phyloP scores from a whole-genome alignment of 35 echinoderm and acorn worm genomes.

The Diadema setosum region DNA sequence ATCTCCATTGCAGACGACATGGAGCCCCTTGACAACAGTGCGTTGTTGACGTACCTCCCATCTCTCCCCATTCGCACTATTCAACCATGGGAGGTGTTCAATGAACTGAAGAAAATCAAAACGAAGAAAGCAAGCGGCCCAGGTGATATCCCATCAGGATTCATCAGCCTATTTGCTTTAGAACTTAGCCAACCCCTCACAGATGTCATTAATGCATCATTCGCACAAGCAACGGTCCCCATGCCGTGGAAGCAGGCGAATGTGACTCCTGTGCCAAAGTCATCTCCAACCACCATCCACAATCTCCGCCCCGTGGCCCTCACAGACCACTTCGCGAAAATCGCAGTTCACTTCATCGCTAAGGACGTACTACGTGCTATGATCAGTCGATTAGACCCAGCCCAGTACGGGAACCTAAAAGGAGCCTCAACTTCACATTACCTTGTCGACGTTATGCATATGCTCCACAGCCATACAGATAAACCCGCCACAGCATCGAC shows the following conservation, averaged over 20 bases:
- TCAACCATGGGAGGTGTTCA: too few species aligned
- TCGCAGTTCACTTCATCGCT: conserved; percentile 27
- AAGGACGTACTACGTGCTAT: not conserved
- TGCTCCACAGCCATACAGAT: conserved; percentile 17
- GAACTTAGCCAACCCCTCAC: conserved; percentile 22
- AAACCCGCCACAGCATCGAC: not conserved
- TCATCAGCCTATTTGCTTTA: not conserved
- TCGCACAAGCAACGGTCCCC: not conserved
- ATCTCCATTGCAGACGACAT: too few species aligned
- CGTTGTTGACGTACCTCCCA: too few species aligned
- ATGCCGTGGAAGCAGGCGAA: not conserved
- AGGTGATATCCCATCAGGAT: not conserved
- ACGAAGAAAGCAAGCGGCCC: not conserved
- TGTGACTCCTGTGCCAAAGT: conserved; percentile 7
- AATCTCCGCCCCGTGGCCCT: not conserved
- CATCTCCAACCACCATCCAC: not conserved
- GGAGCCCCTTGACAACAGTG: too few species aligned
- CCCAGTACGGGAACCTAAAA: conserved; percentile 10
- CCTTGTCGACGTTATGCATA: not conserved
- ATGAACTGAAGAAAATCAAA: not conserved
- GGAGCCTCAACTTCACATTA: conserved; percentile 1
- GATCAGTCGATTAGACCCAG: not conserved
- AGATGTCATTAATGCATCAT: conserved; percentile 12
- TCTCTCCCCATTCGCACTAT: too few species aligned
- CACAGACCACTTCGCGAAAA: not conserved